phyloP scores from a whole-genome alignment of 2,888 invertebrate genomes.

The Sinodicranocentrus sp. region DNA sequence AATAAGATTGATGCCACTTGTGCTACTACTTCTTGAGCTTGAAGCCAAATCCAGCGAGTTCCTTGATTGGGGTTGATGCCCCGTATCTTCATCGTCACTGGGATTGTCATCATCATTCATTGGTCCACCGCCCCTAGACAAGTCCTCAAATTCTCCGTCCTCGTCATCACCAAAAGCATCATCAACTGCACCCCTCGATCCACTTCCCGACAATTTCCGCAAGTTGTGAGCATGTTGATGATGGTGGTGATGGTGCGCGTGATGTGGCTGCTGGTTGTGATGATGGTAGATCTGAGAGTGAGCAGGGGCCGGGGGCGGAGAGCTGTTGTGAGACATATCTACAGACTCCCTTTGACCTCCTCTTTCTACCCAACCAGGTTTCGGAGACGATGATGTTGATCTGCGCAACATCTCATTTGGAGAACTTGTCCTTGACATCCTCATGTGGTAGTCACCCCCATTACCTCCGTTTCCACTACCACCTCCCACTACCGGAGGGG shows the following conservation, averaged over 20 bases:
- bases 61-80: slow-evolving; percentile 53
- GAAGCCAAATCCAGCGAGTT: slow-evolving; percentile 57
- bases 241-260: slow-evolving; percentile 46
- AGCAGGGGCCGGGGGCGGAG: slow-evolving; percentile 35
- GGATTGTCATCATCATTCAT: slow-evolving; percentile 56
- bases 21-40: slow-evolving; percentile 63
- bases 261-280: slow-evolving; percentile 41
- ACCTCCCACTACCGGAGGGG: slow-evolving; percentile 22
- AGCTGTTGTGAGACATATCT: neutral
- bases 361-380: slow-evolving; percentile 29
- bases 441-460: slow-evolving; percentile 30
- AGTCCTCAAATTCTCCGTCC: slow-evolving; percentile 59
- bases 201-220: slow-evolving; percentile 46
- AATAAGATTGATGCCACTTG: slow-evolving; percentile 64
- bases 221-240: slow-evolving; percentile 58
- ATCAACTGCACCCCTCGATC: slow-evolving; percentile 33
- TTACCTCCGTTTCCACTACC: slow-evolving; percentile 16
- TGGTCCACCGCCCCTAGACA: slow-evolving; percentile 50
- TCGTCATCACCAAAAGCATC: slow-evolving; percentile 55
- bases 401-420: slow-evolving; percentile 43
- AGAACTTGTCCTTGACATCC: slow-evolving; percentile 49
- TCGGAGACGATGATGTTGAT: slow-evolving; percentile 58
- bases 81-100: slow-evolving; percentile 55
- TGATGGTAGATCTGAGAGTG: slow-evolving; percentile 53
- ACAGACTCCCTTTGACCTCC: neutral